These are phyloP conservation scores for Hydriomena furcata DNA, from an alignment of 2,888 invertebrate genomes.

Conservation along the genomic window DNA sequence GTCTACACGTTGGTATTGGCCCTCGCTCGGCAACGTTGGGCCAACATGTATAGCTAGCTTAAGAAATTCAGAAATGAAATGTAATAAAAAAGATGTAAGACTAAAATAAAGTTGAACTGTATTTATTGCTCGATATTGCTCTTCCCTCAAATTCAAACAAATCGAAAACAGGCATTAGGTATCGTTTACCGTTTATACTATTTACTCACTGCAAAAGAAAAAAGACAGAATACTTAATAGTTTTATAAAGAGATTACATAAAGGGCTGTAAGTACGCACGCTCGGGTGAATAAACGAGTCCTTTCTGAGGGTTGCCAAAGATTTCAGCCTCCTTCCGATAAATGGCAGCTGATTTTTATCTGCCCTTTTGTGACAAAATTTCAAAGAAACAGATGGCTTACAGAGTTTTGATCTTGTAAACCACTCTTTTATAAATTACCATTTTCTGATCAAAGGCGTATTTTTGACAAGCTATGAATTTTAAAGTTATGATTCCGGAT, in stretches of 20 bases:
- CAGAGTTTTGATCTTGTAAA: constrained; percentile 29
- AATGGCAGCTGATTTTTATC: constrained; percentile 57
- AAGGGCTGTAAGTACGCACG: constrained; percentile 32
- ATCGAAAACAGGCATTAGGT: too few relatives aligned
- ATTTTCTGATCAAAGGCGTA: constrained; percentile 17
- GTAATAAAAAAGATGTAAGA: too few relatives aligned
- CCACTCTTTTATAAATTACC: constrained; percentile 13
- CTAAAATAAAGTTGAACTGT: too few relatives aligned
- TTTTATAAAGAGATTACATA: constrained; percentile 34
- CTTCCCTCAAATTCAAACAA: too few relatives aligned
- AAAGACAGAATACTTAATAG: constrained; percentile 10
- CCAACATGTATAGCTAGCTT: too few relatives aligned
- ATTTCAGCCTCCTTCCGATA: constrained; percentile 49
- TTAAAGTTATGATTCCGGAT: too few relatives aligned
- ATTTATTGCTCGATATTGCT: too few relatives aligned
- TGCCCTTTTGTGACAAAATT: constrained; percentile 49
- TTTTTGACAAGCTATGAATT: not conserved
- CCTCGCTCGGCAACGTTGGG: too few relatives aligned
- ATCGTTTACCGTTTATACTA: too few relatives aligned
- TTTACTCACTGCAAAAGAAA: not conserved
- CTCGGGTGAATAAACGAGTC: constrained; percentile 48
- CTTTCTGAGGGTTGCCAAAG: constrained; percentile 49
- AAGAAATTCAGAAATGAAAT: too few relatives aligned
- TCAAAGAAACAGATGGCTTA: constrained; percentile 48
- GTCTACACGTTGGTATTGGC: too few relatives aligned